phyloP scores from a whole-genome alignment of 2,888 invertebrate genomes.

The Steinernema carpocapsae region DNA sequence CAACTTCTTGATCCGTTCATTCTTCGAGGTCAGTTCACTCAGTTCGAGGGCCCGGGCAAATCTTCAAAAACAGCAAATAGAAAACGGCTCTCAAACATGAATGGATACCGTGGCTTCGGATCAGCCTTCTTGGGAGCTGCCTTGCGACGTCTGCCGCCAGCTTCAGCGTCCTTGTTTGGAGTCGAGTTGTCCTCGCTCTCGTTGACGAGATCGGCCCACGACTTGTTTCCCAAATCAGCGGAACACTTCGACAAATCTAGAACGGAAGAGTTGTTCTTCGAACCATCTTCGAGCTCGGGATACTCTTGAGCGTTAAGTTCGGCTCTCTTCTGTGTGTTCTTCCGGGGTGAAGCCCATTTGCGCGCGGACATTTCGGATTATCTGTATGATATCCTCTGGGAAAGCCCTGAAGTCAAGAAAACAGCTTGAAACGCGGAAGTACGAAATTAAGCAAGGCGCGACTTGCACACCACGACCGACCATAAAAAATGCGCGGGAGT shows the following conservation, averaged over 20 bases:
- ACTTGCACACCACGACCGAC: neutral
- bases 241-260: neutral
- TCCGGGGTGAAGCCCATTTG: slow-evolving; percentile 26
- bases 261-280: neutral
- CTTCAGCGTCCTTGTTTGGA: neutral
- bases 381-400: neutral
- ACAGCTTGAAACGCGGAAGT: neutral
- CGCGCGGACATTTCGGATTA: neutral
- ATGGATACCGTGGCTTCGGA: slow-evolving; percentile 36
- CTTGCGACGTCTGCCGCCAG: slow-evolving; percentile 25
- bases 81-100: neutral
- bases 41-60: slow-evolving; percentile 23
- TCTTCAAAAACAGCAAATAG: neutral
- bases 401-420: neutral
- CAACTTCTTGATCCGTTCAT: slow-evolving; percentile 35
- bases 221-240: slow-evolving; percentile 20
- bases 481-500: slow-evolving; percentile 9
- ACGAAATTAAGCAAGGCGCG: neutral
- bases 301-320: neutral
- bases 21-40: neutral
- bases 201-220: slow-evolving; percentile 12
- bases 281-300: too few relatives aligned
- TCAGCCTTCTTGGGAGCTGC: slow-evolving; percentile 34
- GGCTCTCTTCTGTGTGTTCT: neutral
- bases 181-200: slow-evolving; percentile 18